Evolutionary conservation across 2,888 invertebrate genomes (phyloP), one percentile per base, ranked within the genome.

Genomic region (Saturnia pavonia): DNA sequence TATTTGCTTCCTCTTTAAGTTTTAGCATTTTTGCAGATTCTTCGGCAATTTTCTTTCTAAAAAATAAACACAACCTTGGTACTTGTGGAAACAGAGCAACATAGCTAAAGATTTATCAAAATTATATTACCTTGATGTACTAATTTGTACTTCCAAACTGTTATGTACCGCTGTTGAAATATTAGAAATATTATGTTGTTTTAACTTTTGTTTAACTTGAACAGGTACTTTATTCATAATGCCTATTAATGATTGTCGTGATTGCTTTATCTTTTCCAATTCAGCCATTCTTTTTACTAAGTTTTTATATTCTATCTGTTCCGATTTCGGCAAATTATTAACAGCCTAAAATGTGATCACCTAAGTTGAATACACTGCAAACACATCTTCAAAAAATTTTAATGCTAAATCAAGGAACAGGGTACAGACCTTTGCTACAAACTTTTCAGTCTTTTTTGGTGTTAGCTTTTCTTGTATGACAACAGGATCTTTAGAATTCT

Each of bases 221-320:
- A 71, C 66, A 69, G 78, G 71, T 72, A n/a, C 40, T 74, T 80
- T 83, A 65, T 82, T 84, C 27, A 81, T 73, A 11, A 81, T 71
- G 75, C 78, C 82, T 71, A 91, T 81, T 57, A 83, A 75, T 60
- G 82, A 76, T 75, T 92, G 91, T 75, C 94, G 84, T n/a, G 87
- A 86, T 76, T 89, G 87, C 76, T 93, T 94, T 40, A 94, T 85
- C 77, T 91, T 94, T 78, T 94, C 93, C 70, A 94, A 79, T 79
- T 94, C 94, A 43, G 91, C 90, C 92, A 94, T 94, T 82, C 92
- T 88, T 78, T 88, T 91, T 1, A 94, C 91, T 75, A 94, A 80
- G 75, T 89, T 89, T 78, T 87, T 90, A 76, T 94, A 94, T 79
- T 94, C 94, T 75, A 92, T 88, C 82, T 94, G 94, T 77, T 92